These are phyloP conservation scores for Mythimna loreyi DNA, from an alignment of 2,888 invertebrate genomes.

Conservation along the genomic window DNA sequence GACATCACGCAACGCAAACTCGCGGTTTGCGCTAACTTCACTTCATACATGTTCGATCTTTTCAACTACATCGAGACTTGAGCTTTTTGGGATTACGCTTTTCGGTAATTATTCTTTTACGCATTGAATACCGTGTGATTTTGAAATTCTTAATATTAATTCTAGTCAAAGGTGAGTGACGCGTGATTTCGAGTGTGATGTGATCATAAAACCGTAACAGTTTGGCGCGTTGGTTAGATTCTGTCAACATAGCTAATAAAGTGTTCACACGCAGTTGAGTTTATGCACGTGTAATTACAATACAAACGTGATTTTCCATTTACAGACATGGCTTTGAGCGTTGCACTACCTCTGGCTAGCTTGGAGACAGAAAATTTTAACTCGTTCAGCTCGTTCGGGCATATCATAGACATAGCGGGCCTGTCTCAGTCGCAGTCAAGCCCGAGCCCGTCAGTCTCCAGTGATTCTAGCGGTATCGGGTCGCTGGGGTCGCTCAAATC, in stretches of 20 bases:
- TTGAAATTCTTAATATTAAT: conserved; percentile 63
- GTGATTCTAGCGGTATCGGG: conserved; percentile 92
- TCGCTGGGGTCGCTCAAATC: conserved; percentile 90
- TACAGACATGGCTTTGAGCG: conserved; percentile 91
- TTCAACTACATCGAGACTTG: conserved; percentile 88
- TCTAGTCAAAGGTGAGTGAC: conserved; percentile 73
- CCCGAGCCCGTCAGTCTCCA: conserved; percentile 90
- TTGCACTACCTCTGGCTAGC: conserved; percentile 91
- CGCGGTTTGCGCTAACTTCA: conserved; percentile 84
- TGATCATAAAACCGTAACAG: conserved; percentile 73
- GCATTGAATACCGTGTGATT: conserved; percentile 71
- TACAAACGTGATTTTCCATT: conserved; percentile 80
- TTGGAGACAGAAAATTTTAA: conserved; percentile 90
- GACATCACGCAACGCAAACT: conserved; percentile 86
- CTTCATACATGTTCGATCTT: conserved; percentile 89
- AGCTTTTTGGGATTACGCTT: conserved; percentile 86
- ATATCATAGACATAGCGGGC: conserved; percentile 89
- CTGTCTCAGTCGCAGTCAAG: conserved; percentile 87
- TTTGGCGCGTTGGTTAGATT: conserved; percentile 88
- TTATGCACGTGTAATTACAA: conserved; percentile 87
- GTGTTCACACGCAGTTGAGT: conserved; percentile 81
- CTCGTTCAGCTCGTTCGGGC: conserved; percentile 86
- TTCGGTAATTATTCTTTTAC: conserved; percentile 88
- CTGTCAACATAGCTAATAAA: conserved; percentile 86
- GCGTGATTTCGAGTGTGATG: conserved; percentile 67